phyloP scores from a whole-genome alignment of 2,797 vertebrate genomes.

The Antennarius maculatus region DNA sequence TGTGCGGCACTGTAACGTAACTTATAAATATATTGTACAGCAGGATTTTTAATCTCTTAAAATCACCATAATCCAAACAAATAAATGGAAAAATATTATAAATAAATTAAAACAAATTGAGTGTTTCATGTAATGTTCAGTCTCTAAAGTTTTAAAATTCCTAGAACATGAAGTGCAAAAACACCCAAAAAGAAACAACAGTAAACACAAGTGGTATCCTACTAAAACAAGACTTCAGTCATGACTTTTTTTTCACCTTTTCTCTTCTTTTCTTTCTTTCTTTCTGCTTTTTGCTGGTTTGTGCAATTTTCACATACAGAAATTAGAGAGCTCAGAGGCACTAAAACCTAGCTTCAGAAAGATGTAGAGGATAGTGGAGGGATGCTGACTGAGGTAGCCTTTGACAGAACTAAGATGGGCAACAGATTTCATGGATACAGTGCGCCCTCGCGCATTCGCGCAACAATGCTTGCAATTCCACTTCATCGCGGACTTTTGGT shows the following conservation, averaged over 20 bases:
- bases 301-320: slow-evolving; percentile 61
- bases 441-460: too few species aligned
- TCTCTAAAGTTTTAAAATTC: neutral
- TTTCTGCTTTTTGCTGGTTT: slow-evolving; percentile 43
- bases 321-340: slow-evolving; percentile 46
- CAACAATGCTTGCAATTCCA: too few species aligned
- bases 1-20: too few species aligned
- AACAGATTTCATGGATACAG: slow-evolving; percentile 20
- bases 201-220: too few species aligned
- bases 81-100: slow-evolving; percentile 16
- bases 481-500: too few species aligned
- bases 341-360: slow-evolving; percentile 56
- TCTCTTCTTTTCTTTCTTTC: slow-evolving; percentile 19
- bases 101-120: slow-evolving; percentile 24
- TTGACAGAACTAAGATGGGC: slow-evolving; percentile 54
- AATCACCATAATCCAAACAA: slow-evolving; percentile 28
- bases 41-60: slow-evolving; percentile 29
- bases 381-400: slow-evolving; percentile 55
- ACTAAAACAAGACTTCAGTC: slow-evolving; percentile 10
- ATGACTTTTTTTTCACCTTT: slow-evolving; percentile 2
- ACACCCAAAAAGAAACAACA: too few species aligned
- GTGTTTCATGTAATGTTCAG: slow-evolving; percentile 26
- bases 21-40: slow-evolving; percentile 13
- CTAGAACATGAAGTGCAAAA: neutral
- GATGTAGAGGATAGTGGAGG: slow-evolving; percentile 44